Base-by-base conservation (phyloP, 2,797 vertebrate species). In the Phoebastria nigripes region DNA sequence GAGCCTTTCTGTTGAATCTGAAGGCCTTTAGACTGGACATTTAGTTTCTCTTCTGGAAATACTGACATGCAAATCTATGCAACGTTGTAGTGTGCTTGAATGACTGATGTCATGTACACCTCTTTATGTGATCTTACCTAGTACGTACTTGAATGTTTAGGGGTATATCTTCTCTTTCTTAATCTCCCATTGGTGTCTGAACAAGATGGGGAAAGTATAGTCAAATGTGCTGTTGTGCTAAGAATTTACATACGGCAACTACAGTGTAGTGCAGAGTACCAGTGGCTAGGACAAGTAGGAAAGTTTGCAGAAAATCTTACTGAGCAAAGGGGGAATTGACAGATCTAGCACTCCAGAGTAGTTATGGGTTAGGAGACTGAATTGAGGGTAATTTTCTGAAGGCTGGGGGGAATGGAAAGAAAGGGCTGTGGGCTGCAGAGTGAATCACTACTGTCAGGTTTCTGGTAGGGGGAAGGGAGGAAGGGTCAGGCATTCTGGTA, bases 11-110 rank as follows among this genome's bases (percentile, higher is more conserved):
- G 44, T 5, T 54, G 31, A 12, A 12, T 65, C 62, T 54, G 74
- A 9, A 49, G 72, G 24, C 3, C 1, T 11, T 41, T 20, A 41
- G 49, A 3, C 20, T 41, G 56, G 29, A 14, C 31, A 3, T 52
- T 16, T 4, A 31, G 44, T 39, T 88, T 39, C 31, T 70, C 7
- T 66, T 31, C 47, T 37, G 26, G 54, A 22, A 87, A 39, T 29
- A 6, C 1, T 46, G 59, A 3, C 2, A 0, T 29, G 33, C 37
- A 33, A 4, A 41, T 17, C 70, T 29, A 0, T 12, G 12, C 18
- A 25, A 22, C 3, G 0, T 25, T 71, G 63, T 31, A 9, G 28
- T 8, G 31, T 78, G 54, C 63, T 63, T 24, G 33, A 35, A 6
- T 14, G 29, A 20, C 67, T 58, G 15, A 28, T 78, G 72, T 28